Evolutionary conservation across 2,888 invertebrate species (phyloP).

Genomic region (Eupithecia insigniata): DNA sequence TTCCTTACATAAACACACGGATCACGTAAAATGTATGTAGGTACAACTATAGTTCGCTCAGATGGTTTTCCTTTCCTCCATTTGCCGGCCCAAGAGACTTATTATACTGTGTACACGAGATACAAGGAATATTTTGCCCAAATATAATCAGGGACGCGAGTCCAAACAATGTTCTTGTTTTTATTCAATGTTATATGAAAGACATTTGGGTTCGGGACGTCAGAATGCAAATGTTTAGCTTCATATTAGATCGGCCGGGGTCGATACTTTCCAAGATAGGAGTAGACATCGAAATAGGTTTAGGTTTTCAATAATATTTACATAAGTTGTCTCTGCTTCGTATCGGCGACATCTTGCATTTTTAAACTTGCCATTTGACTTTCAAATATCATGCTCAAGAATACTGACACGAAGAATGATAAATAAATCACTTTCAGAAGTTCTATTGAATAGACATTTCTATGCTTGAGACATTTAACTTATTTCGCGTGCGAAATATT

Average conservation of each 20-base stretch:
- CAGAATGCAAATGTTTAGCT: slow-evolving; percentile 75
- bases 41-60: slow-evolving; percentile 51
- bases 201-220: slow-evolving; percentile 52
- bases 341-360: slow-evolving; percentile 32
- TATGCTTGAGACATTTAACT: neutral
- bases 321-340: slow-evolving; percentile 25
- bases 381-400: slow-evolving; percentile 17
- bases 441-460: neutral
- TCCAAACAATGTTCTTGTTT: slow-evolving; percentile 79
- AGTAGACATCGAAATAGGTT: slow-evolving; percentile 49
- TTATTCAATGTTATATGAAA: slow-evolving; percentile 72
- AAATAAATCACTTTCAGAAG: neutral
- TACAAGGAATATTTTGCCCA: slow-evolving; percentile 79
- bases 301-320: slow-evolving; percentile 45
- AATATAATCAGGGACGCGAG: slow-evolving; percentile 81
- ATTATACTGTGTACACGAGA: slow-evolving; percentile 80
- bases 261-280: slow-evolving; percentile 53
- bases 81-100: slow-evolving; percentile 80
- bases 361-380: slow-evolving; percentile 21
- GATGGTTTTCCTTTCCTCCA: slow-evolving; percentile 80
- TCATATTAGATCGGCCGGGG: slow-evolving; percentile 70
- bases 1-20: slow-evolving; percentile 67
- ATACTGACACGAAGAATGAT: slow-evolving; percentile 10
- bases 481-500: neutral
- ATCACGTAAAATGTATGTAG: slow-evolving; percentile 77